Evolutionary conservation across 2,113 vertebrate genomes (phyloP).

Genomic region (Machaerirhynchus nigripectus): DNA sequence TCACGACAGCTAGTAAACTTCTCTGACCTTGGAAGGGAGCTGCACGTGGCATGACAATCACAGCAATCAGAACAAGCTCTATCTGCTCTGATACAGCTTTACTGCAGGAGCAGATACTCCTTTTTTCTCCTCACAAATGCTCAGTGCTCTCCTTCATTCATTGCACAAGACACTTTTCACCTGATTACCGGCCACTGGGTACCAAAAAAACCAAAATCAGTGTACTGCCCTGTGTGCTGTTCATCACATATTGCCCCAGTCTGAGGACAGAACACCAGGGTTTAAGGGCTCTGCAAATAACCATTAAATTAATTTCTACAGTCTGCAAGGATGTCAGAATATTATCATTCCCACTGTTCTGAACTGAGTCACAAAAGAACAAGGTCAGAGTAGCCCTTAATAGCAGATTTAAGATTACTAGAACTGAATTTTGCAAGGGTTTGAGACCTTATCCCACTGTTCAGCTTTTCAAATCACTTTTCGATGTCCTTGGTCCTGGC

Average conservation of each 20-base stretch:
- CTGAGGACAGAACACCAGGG: neutral
- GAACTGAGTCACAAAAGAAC: neutral
- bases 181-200: neutral
- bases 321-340: neutral
- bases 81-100: neutral
- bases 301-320: neutral
- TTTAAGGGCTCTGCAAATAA: neutral
- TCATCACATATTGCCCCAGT: neutral
- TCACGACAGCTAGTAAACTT: neutral
- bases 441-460: neutral
- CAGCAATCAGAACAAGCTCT: conserved; percentile 5
- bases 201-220: neutral
- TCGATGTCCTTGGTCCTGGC: neutral
- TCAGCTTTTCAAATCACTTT: neutral
- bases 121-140: neutral
- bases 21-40: conserved; percentile 4
- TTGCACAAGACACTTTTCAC: neutral
- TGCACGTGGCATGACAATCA: neutral
- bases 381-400: neutral
- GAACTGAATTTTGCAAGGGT: neutral
- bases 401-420: neutral
- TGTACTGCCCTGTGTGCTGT: neutral
- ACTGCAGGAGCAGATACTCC: neutral
- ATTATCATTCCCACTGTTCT: neutral
- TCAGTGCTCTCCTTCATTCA: neutral